Conservation (phyloP, 2,113 vertebrate genomes). For the Anhinga rufa region DNA sequence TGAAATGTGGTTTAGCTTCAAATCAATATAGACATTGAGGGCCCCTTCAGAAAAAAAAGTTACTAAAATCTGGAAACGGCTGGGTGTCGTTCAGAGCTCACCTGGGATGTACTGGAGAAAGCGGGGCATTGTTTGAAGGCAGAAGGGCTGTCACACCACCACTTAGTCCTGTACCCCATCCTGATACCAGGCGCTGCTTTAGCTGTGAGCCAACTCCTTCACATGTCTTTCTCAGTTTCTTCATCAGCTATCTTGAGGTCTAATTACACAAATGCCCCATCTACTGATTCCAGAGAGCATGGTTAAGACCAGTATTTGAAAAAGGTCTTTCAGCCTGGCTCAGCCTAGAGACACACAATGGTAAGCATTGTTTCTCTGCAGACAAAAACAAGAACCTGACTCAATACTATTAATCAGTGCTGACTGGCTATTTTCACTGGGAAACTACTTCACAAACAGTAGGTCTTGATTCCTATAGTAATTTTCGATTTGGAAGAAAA, state of each 20-base stretch:
- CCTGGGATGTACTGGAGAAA: not conserved
- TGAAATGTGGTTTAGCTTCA: not conserved
- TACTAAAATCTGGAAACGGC: not conserved
- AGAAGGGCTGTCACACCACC: not conserved
- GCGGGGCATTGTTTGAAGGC: rapidly evolving
- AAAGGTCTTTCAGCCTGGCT: not conserved
- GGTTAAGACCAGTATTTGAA: not conserved
- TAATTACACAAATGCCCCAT: not conserved
- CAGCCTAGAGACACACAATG: not conserved
- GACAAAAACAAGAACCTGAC: not conserved
- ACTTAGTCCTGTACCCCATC: not conserved
- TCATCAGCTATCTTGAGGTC: not conserved
- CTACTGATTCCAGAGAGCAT: not conserved
- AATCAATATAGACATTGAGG: not conserved
- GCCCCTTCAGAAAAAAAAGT: not conserved
- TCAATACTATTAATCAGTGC: not conserved
- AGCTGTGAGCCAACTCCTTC: not conserved
- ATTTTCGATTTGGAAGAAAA: not conserved
- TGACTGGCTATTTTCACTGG: not conserved
- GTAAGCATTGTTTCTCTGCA: not conserved
- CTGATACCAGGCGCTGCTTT: not conserved
- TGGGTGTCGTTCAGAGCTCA: not conserved
- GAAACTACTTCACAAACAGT: not conserved
- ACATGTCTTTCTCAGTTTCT: not conserved
- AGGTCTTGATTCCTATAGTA: not conserved